These are phyloP conservation scores for Nephrocerus scutellatus DNA, from an alignment of 2,888 invertebrate genomes.

Conservation along the genomic window DNA sequence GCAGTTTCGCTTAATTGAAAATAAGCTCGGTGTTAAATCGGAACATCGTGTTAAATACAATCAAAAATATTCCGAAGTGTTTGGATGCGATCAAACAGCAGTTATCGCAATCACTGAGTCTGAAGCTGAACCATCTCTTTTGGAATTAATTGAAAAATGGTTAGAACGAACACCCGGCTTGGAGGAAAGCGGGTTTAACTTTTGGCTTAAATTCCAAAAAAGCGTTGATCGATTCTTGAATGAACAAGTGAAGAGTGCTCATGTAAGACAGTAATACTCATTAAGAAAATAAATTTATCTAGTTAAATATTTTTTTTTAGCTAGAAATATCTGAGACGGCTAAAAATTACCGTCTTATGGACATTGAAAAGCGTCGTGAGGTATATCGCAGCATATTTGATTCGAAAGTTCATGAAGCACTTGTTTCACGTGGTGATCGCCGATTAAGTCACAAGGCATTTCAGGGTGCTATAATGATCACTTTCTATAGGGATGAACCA, in stretches of 20 bases:
- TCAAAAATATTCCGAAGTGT: slow-evolving; percentile 82
- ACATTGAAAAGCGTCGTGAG: slow-evolving; percentile 71
- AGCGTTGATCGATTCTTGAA: slow-evolving; percentile 66
- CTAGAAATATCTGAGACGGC: slow-evolving; percentile 56
- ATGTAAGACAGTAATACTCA: slow-evolving; percentile 30
- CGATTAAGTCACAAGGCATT: slow-evolving; percentile 83
- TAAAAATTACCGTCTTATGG: slow-evolving; percentile 61
- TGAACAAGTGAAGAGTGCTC: slow-evolving; percentile 58
- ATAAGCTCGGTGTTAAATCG: slow-evolving; percentile 75
- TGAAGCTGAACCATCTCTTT: slow-evolving; percentile 76
- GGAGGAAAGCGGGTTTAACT: slow-evolving; percentile 76
- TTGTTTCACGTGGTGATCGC: slow-evolving; percentile 67
- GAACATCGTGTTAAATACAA: slow-evolving; percentile 90
- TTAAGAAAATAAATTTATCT: slow-evolving; percentile 4
- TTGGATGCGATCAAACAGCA: slow-evolving; percentile 65
- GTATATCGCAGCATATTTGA: slow-evolving; percentile 89
- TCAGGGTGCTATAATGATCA: slow-evolving; percentile 97
- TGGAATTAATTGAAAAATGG: slow-evolving; percentile 85
- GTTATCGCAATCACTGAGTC: slow-evolving; percentile 58
- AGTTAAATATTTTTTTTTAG: slow-evolving; percentile 47
- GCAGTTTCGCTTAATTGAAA: slow-evolving; percentile 93
- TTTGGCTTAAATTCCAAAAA: slow-evolving; percentile 84
- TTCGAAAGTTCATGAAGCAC: slow-evolving; percentile 70
- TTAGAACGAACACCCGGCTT: slow-evolving; percentile 90
- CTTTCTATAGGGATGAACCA: slow-evolving; percentile 93